Percentiles rank a stretch among this genome's conserved stretches.
Conservation (phyloP, 2,113 vertebrate species). For the Phaethornis superciliosus region DNA sequence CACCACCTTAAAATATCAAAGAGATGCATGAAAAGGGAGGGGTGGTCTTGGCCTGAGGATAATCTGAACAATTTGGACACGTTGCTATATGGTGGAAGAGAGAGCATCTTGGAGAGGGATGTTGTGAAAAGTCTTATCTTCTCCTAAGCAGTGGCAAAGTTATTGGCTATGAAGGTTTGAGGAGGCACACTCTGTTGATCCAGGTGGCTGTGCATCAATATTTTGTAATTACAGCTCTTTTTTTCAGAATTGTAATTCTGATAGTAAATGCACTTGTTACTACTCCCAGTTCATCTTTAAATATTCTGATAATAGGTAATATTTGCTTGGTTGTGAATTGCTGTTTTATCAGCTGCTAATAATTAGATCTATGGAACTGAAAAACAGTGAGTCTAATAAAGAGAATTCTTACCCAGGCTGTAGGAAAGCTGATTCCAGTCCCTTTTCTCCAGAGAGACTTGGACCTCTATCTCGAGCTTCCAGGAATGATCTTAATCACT, state of each 20-base stretch:
- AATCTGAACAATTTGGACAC: background rate
- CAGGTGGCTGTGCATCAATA: background rate
- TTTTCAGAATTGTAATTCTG: background rate
- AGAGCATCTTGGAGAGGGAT: background rate
- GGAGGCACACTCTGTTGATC: background rate
- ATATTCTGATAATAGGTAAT: background rate
- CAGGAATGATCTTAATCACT: background rate
- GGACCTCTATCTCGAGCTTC: background rate
- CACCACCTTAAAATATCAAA: background rate
- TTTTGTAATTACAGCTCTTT: background rate
- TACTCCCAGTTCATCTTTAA: background rate
- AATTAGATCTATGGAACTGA: background rate
- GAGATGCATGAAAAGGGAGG: background rate
- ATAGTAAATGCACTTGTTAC: background rate
- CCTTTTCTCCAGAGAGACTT: background rate
- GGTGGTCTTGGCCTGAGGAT: background rate
- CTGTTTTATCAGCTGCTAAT: background rate
- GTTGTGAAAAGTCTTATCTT: background rate
- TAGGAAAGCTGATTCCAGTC: background rate
- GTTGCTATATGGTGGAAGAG: background rate
- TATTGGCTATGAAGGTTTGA: background rate
- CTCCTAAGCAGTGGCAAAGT: background rate
- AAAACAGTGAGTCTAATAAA: background rate
- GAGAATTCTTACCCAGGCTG: background rate
- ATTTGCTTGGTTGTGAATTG: background rate